Conservation (phyloP, 2,888 invertebrate genomes). For the Xestoiulus laeticollis region DNA sequence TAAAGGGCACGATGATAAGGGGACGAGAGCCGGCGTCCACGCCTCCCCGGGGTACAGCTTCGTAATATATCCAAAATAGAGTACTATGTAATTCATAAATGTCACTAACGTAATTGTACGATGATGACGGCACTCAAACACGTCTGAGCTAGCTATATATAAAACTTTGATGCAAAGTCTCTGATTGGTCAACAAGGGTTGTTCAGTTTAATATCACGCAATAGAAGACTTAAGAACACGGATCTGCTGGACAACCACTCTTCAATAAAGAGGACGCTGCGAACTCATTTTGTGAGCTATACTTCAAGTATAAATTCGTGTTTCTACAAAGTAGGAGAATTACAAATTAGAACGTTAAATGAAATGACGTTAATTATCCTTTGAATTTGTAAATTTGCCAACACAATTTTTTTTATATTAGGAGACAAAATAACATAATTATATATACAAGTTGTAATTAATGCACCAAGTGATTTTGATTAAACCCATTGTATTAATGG, state of each 20-base stretch:
- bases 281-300: not conserved
- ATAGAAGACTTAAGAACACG: conserved; percentile 11
- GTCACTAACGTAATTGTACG: conserved; percentile 39
- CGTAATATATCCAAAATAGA: conserved; percentile 39
- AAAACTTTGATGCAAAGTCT: conserved; percentile 43
- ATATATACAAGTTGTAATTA: too few species aligned
- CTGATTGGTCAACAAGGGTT: conserved; percentile 43
- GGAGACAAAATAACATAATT: too few species aligned
- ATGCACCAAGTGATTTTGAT: too few species aligned
- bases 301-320: too few species aligned
- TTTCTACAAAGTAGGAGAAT: too few species aligned
- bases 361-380: too few species aligned
- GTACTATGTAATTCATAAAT: conserved; percentile 38
- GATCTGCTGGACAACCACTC: not conserved
- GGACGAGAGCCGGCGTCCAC: not conserved
- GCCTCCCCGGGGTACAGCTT: conserved; percentile 8
- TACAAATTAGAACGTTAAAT: too few species aligned
- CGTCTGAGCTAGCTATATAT: conserved; percentile 43
- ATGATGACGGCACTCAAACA: conserved; percentile 32
- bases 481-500: too few species aligned
- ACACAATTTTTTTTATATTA: too few species aligned
- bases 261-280: not conserved
- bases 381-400: too few species aligned
- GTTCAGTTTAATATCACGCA: conserved; percentile 38
- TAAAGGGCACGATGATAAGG: conserved; percentile 36